Conservation (phyloP, 2,797 vertebrate genomes). For the Paedocypris micromegethes region DNA sequence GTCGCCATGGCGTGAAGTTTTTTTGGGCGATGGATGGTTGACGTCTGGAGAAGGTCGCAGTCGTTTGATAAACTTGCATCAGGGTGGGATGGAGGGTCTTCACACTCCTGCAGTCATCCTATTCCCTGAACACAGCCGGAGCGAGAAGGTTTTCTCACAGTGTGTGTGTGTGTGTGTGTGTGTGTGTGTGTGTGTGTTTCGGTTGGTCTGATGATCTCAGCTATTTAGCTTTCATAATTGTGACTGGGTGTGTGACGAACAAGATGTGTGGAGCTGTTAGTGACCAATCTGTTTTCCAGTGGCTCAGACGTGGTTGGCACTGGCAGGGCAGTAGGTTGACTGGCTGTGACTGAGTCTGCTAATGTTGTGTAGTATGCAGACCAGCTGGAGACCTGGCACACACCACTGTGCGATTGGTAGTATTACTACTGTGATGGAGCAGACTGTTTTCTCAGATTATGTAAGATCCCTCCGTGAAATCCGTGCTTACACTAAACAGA, state of each 20-base stretch:
- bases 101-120: conserved; percentile 23
- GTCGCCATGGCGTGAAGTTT: conserved; percentile 10
- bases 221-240: conserved; percentile 21
- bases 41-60: conserved; percentile 24
- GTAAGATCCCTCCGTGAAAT: conserved; percentile 39
- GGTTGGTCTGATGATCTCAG: conserved; percentile 2
- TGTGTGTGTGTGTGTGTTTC: conserved; percentile 3
- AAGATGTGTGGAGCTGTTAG: conserved; percentile 15
- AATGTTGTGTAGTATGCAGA: conserved; percentile 39
- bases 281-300: conserved; percentile 12
- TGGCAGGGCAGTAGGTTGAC: conserved; percentile 35
- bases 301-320: conserved; percentile 29
- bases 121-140: conserved; percentile 28
- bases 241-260: conserved; percentile 20
- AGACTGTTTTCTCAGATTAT: conserved; percentile 48
- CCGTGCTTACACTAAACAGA: conserved; percentile 29
- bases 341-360: conserved; percentile 35
- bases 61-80: conserved; percentile 3
- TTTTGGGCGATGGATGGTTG: conserved; percentile 25
- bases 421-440: conserved; percentile 35
- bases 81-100: conserved; percentile 2
- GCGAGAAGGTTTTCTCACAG: conserved; percentile 7
- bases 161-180: conserved; percentile 2
- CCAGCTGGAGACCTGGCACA: conserved; percentile 45
- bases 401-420: conserved; percentile 37